These are phyloP conservation scores for Hypotaenidia okinawae DNA, from an alignment of 2,797 vertebrate genomes.

Conservation along the genomic window DNA sequence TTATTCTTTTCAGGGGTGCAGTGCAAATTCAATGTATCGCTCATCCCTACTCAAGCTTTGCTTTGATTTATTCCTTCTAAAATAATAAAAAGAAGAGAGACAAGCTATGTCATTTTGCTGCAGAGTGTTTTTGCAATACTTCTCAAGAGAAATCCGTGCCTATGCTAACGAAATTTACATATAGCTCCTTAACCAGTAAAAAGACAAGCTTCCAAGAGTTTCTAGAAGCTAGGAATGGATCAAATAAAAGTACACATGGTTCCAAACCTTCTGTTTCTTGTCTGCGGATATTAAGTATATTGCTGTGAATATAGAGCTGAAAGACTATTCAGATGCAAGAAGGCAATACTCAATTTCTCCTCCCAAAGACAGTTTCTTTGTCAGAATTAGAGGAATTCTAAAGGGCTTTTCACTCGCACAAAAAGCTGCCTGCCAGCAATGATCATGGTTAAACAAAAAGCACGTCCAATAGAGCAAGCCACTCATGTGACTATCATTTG, in stretches of 20 bases:
- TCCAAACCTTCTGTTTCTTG: conserved; percentile 58
- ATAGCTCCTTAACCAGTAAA: background rate
- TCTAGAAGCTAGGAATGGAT: conserved; percentile 8
- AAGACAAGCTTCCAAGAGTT: background rate
- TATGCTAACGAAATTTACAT: background rate
- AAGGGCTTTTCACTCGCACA: conserved; percentile 62
- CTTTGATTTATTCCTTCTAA: conserved; percentile 36
- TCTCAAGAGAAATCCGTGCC: conserved; percentile 5
- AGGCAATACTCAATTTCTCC: conserved; percentile 68
- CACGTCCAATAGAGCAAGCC: conserved; percentile 69
- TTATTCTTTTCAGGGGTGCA: background rate
- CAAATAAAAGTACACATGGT: background rate
- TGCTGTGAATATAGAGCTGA: conserved; percentile 58
- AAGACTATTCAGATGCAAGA: conserved; percentile 70
- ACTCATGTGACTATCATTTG: conserved; percentile 67
- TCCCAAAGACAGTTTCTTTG: conserved; percentile 68
- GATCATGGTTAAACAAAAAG: conserved; percentile 74
- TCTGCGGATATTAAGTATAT: conserved; percentile 50
- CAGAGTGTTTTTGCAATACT: background rate
- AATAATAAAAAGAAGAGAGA: background rate
- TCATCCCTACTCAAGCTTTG: background rate
- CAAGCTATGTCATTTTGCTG: background rate
- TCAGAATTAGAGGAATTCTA: conserved; percentile 73
- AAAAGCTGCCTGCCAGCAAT: conserved; percentile 70
- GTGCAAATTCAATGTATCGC: background rate